Evolutionary conservation across 2,797 vertebrate genomes (phyloP), one percentile per base, ranked within the genome.

Genomic region (Clamator glandarius): DNA sequence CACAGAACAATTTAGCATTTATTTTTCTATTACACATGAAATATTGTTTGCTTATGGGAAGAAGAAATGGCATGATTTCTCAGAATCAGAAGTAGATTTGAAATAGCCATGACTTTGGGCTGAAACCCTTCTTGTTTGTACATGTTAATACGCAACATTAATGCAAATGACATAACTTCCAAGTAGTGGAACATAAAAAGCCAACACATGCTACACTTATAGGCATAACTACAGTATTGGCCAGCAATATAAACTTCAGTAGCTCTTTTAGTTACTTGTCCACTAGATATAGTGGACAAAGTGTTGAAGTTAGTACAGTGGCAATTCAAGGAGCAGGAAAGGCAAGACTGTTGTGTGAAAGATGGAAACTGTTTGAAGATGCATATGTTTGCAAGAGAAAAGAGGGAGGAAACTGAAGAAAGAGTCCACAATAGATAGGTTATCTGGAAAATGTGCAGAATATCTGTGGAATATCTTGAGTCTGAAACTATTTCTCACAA

Each of bases 401-500:
- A 73, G 48, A 42, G 10, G 17, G 11, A 79, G 8, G 20, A 77
- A 59, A 25, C 23, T 44, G 75, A 91, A 68, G 20, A 90, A 87
- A 89, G 61, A 73, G 24, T 17, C 26, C 28, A 44, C 54, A 52
- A n/a, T 4, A 85, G 58, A 78, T 2, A 78, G 9, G 1, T 1
- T 85, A 62, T 88, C 74, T 88, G 41, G 87, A 85, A 89, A 91
- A 89, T 13, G 51, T 50, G 52, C 55, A 88, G 69, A 61, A 54
- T 94, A 90, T 69, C 90, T 90, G 73, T 52, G 73, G 48, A 88
- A 48, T 75, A 80, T 88, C 73, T 39, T 39, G 24, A 86, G 66
- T 52, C 83, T 55, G 84, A 89, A 93, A 81, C 66, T 70, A 55
- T 67, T 94, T 96, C 95, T 95, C 95, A 94, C 64, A 96, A 68